Evolutionary conservation across 1,140 invertebrate species (phyloP).

Genomic region (Brachionus koreanus): DNA sequence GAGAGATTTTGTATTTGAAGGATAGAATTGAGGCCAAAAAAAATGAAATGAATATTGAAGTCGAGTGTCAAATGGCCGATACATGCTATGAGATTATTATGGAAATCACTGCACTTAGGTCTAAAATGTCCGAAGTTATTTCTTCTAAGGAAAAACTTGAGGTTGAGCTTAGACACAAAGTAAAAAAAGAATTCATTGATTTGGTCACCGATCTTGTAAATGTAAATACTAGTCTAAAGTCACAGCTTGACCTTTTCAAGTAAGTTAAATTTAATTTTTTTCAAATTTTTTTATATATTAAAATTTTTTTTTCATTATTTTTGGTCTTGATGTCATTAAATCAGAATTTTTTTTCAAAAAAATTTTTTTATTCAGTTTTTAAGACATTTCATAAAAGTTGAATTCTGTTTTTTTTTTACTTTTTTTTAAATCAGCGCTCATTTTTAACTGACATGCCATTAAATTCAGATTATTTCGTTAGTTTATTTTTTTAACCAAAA

Average conservation of each 20-base stretch:
- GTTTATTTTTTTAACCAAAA: too few relatives aligned
- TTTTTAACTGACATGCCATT: too few relatives aligned
- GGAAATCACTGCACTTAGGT: conserved; percentile 56
- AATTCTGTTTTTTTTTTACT: too few relatives aligned
- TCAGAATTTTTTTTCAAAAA: too few relatives aligned
- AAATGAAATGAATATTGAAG: conserved; percentile 51
- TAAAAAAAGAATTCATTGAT: conserved; percentile 55
- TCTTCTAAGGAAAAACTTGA: conserved; percentile 52
- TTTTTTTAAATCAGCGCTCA: too few relatives aligned
- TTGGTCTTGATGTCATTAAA: too few relatives aligned
- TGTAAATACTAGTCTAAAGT: conserved; percentile 50
- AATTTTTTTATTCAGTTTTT: too few relatives aligned
- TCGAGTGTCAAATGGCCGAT: conserved; percentile 55
- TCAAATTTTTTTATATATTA: not conserved
- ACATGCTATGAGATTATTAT: conserved; percentile 53
- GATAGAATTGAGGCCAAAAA: conserved; percentile 50
- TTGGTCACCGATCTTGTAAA: conserved; percentile 55
- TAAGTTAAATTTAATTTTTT: too few relatives aligned
- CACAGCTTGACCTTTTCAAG: conserved; percentile 57
- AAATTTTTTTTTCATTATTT: not conserved
- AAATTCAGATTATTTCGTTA: too few relatives aligned
- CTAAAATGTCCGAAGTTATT: conserved; percentile 55
- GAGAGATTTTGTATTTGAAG: conserved; percentile 53
- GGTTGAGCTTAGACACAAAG: conserved; percentile 51
- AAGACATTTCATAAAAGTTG: too few relatives aligned